Evolutionary conservation across 2,113 vertebrate genomes (phyloP), one percentile per base, ranked within the genome.

Genomic region (Malurus elegans): DNA sequence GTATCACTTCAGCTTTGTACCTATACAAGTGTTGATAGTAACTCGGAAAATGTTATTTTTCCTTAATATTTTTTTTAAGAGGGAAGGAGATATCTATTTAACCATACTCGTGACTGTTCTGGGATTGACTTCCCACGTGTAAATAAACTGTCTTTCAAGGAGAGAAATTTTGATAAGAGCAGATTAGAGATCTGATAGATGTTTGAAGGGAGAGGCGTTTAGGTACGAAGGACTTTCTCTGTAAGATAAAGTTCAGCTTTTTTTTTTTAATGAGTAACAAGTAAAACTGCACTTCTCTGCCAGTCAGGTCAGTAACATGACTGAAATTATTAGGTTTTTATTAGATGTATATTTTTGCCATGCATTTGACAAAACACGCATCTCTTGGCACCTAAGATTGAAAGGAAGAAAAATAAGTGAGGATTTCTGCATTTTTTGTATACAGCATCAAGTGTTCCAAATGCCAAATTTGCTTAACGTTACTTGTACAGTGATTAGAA

Each of bases 1-100:
- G 38, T 51, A 48, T 70, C 26, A 28, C 34, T 67, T 80, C 31
- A 54, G 47, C 16, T 86, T 86, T 67, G 7, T 58, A 54, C 20
- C 15, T 66, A 9, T 64, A 8, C 44, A 91, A 74, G 26, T 34
- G 47, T 24, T 71, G 10, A 42, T 6, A 74, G 34, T 58, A 79
- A 86, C 50, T 80, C 60, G 19, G 31, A 92, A 28, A 95, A 91
- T 76, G n/a, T 42, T 90, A 36, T n/a, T 96, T 94, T 84, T 28
- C 65, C 64, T 57, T 85, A 73, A 9, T 48, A 53, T 64, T 66
- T 74, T n/a, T 78, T 95, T 48, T 6, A 51, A 58, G 54, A 38
- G 4, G 1, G 17, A 42, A 12, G 24, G 13, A 45, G 51, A 50
- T 32, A 45, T 24, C 78, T 86, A 62, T 93, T 96, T 86, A 73